These are phyloP conservation scores for Periophthalmus modestus DNA, from an alignment of 2,113 vertebrate species.

Conservation along the genomic window DNA sequence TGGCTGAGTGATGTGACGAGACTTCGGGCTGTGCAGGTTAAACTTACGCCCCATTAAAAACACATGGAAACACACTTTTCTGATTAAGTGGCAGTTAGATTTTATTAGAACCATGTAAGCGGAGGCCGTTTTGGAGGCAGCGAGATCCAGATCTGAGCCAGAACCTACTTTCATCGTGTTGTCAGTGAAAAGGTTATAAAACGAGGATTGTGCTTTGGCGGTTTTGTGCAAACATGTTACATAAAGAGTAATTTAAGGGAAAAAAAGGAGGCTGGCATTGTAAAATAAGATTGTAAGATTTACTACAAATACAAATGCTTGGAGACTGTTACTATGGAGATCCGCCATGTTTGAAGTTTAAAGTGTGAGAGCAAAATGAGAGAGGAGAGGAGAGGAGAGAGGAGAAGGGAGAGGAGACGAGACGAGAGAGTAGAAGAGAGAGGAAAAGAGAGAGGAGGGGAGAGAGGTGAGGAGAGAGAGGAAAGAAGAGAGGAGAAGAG, in stretches of 20 bases:
- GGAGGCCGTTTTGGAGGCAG: slow-evolving; percentile 20
- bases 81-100: slow-evolving; percentile 38
- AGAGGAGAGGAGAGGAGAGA: no score
- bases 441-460: no score
- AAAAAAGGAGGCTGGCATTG: background rate
- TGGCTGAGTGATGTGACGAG: slow-evolving; percentile 17
- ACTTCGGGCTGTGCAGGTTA: slow-evolving; percentile 13
- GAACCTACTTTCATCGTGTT: background rate
- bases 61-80: slow-evolving; percentile 41
- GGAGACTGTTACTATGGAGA: no score
- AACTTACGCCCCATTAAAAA: slow-evolving; percentile 35
- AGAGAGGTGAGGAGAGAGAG: no score
- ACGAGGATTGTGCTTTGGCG: background rate
- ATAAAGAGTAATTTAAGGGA: background rate
- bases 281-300: background rate
- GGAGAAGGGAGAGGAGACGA: no score
- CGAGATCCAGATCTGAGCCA: slow-evolving; percentile 20
- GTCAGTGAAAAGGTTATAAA: background rate
- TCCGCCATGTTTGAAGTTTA: no score
- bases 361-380: no score
- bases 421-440: no score
- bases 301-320: no score
- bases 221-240: background rate
- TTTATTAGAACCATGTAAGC: slow-evolving; percentile 36
- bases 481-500: no score